Conservation (phyloP, 2,888 invertebrate species). For the Apantesis nais region DNA sequence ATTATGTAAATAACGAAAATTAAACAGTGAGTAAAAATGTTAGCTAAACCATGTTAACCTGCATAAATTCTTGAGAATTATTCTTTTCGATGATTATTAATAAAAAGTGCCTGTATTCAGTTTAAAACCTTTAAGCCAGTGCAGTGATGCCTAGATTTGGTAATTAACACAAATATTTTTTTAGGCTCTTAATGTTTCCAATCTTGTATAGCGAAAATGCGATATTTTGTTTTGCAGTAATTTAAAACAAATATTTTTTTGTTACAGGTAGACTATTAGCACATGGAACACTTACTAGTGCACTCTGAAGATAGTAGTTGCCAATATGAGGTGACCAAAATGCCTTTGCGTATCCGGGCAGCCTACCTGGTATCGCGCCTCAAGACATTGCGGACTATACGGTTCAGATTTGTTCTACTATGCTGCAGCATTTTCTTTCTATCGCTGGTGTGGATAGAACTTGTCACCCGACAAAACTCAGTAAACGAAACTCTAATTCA, state of each 20-base stretch:
- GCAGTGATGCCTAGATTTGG: background rate
- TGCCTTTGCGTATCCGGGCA: slow-evolving; percentile 45
- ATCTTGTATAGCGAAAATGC: background rate
- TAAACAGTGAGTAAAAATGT: background rate
- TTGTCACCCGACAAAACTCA: slow-evolving; percentile 42
- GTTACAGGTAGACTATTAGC: slow-evolving; percentile 25
- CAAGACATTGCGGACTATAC: slow-evolving; percentile 53
- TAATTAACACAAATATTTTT: no score
- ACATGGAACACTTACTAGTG: slow-evolving; percentile 31
- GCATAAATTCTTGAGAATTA: background rate
- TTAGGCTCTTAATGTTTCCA: background rate
- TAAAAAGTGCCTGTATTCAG: background rate
- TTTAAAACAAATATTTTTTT: slow-evolving; percentile 4
- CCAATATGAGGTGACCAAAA: slow-evolving; percentile 59
- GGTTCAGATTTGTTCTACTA: slow-evolving; percentile 56
- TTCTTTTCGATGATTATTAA: background rate
- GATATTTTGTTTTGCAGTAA: no score
- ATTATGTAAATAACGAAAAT: background rate
- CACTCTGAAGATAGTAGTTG: slow-evolving; percentile 21
- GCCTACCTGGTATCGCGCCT: slow-evolving; percentile 40
- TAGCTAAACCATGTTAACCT: background rate
- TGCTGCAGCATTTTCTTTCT: slow-evolving; percentile 56
- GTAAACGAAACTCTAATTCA: slow-evolving; percentile 54
- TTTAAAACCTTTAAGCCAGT: background rate
- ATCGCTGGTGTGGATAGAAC: slow-evolving; percentile 62